These are phyloP conservation scores for Cephalopholis sonnerati DNA, from an alignment of 2,113 vertebrate species.

Conservation along the genomic window DNA sequence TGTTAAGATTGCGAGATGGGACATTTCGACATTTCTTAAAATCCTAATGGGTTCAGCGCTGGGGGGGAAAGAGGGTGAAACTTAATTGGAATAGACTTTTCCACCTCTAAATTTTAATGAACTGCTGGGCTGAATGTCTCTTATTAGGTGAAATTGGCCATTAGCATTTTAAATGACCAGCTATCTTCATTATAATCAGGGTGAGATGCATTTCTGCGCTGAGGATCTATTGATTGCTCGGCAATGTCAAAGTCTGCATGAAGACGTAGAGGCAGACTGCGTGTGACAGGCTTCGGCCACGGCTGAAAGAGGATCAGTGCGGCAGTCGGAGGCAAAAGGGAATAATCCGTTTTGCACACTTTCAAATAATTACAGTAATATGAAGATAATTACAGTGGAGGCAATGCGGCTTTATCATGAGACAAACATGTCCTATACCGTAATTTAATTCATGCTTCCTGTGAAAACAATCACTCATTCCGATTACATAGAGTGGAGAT, in stretches of 20 bases:
- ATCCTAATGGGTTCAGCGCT: constrained; percentile 73
- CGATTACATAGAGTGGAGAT: constrained; percentile 75
- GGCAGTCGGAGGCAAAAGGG: constrained; percentile 40
- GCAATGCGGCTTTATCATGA: constrained; percentile 76
- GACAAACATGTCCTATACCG: constrained; percentile 73
- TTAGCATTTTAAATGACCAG: constrained; percentile 85
- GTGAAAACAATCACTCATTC: constrained; percentile 82
- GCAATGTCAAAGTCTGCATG: constrained; percentile 80
- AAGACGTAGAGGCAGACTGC: constrained; percentile 65
- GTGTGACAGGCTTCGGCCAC: constrained; percentile 61
- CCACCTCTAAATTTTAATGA: constrained; percentile 86
- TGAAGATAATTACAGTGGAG: constrained; percentile 82
- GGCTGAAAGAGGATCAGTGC: constrained; percentile 53
- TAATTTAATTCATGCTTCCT: constrained; percentile 82
- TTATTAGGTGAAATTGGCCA: constrained; percentile 82
- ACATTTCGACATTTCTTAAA: constrained; percentile 77
- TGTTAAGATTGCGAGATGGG: constrained; percentile 67
- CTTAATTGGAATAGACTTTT: constrained; percentile 84
- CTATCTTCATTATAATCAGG: constrained; percentile 84
- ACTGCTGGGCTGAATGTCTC: constrained; percentile 79
- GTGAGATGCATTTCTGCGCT: constrained; percentile 71
- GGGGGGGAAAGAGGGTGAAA: constrained; percentile 61
- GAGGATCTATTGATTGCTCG: constrained; percentile 77
- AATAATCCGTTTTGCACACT: constrained; percentile 81
- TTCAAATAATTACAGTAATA: constrained; percentile 85